A percentile compares a stretch with the other conserved stretches of the same genome.
These are phyloP conservation scores for Apamea crenata DNA, from an alignment of 2,888 invertebrate genomes.

Conservation along the genomic window DNA sequence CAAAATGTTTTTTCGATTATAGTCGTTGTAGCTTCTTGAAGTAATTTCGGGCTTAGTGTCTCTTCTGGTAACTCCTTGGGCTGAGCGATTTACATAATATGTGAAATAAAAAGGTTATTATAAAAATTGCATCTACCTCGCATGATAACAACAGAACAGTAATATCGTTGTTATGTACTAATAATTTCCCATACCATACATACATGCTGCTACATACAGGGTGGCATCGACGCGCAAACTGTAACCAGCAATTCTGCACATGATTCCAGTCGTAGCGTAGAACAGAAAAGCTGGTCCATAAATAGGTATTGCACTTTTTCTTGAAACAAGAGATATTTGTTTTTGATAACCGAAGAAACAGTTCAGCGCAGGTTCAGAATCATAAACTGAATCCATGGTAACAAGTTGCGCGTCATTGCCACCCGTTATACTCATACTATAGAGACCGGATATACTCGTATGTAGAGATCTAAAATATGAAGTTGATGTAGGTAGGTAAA, in stretches of 20 bases:
- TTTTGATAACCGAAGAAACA: too few relatives aligned
- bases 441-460: too few relatives aligned
- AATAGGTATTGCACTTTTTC: too few relatives aligned
- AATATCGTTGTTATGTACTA: not conserved
- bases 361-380: too few relatives aligned
- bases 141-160: not conserved
- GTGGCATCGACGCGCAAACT: too few relatives aligned
- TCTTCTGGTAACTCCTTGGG: not conserved
- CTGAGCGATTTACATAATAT: not conserved
- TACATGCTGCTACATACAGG: not conserved
- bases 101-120: not conserved
- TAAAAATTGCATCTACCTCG: not conserved
- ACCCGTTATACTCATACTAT: not conserved
- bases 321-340: too few relatives aligned
- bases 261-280: too few relatives aligned
- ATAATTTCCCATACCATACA: not conserved
- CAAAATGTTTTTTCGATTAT: slow-evolving; percentile 33
- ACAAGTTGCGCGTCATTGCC: too few relatives aligned
- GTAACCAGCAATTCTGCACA: too few relatives aligned
- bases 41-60: slow-evolving; percentile 10
- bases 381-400: too few relatives aligned
- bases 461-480: not conserved
- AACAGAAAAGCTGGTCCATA: too few relatives aligned
- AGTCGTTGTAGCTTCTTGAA: slow-evolving; percentile 40
- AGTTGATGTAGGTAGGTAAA: not conserved